Evolutionary conservation across 1,140 invertebrate species (phyloP), one percentile per base, ranked within the genome.

Genomic region (Leptoteleia sp.): DNA sequence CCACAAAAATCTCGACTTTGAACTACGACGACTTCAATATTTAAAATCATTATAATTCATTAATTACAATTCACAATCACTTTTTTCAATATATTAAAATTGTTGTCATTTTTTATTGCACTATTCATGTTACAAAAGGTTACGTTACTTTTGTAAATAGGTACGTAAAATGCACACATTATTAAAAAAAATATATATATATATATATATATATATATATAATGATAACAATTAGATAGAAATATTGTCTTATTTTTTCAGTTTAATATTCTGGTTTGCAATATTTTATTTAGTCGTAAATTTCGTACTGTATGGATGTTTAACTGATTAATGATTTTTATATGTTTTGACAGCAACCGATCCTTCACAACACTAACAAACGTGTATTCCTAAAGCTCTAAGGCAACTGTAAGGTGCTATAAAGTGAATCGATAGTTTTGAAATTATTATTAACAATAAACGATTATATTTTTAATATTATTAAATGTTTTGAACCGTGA

Each of bases 371-470:
- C 45, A 71, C 35, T 50, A 61, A 50, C 43, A 71, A 40, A 52
- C 12, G 19, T 29, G 11, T 31, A 71, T 71, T n/a, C n/a, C n/a
- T n/a, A n/a, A n/a, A n/a, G n/a, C 52, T 50, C 67, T 71, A 71
- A 71, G 67, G 67, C 47, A 71, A 71, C 67, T 42, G 52, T 22
- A 35, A 70, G 54, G 67, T 70, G 42, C 16, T 55, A 40, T 45
- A 47, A 45, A 27, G 11, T 3, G 22, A 11, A 68, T 65, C 61
- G 48, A 65, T 65, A 0, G 5, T 11, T 33, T 12, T n/a, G 6
- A 6, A 31, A 55, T n/a, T n/a, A n/a, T n/a, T n/a, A n/a, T n/a
- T n/a, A n/a, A n/a, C n/a, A n/a, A n/a, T n/a, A n/a, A n/a, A n/a
- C n/a, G n/a, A n/a, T n/a, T n/a, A n/a, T n/a, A n/a, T n/a, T n/a